phyloP scores from a whole-genome alignment of 2,888 invertebrate species.

The Petrolisthes manimaculis region DNA sequence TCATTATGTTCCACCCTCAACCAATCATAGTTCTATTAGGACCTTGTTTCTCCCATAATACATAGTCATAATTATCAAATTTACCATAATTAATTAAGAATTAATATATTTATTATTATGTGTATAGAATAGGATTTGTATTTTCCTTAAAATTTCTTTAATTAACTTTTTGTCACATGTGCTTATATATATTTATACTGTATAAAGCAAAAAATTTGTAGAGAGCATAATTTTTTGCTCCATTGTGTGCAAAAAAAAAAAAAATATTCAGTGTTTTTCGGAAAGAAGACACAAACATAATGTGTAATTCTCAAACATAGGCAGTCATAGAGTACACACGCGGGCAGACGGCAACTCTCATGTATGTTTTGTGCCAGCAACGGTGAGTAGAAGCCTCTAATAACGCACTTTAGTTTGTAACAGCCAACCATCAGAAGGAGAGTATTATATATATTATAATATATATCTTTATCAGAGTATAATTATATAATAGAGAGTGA shows the following conservation, averaged over 20 bases:
- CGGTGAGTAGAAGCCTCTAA: conserved; percentile 64
- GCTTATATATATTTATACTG: neutral
- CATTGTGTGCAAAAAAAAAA: neutral
- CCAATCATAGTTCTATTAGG: conserved; percentile 23
- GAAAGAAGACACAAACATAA: conserved; percentile 61
- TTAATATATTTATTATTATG: conserved; percentile 15
- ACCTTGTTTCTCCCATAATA: conserved; percentile 25
- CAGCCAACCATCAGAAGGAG: conserved; percentile 11
- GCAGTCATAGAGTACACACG: conserved; percentile 65
- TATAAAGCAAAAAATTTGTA: neutral
- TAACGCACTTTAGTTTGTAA: conserved; percentile 62
- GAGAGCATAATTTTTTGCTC: neutral
- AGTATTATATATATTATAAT: neutral
- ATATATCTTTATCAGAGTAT: too few relatives aligned
- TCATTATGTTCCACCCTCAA: neutral
- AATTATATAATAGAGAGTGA: too few relatives aligned
- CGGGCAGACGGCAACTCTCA: conserved; percentile 62
- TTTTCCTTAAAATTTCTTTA: neutral
- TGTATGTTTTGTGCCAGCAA: conserved; percentile 65
- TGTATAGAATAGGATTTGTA: neutral
- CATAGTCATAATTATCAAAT: neutral
- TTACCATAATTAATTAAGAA: conserved; percentile 16
- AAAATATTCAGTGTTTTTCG: conserved; percentile 41
- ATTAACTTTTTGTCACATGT: neutral
- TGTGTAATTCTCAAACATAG: conserved; percentile 65